A percentile compares a stretch with the other conserved stretches of the same genome.
Conservation (phyloP, 2,888 invertebrate genomes). For the Nipponacmea schrenckii region DNA sequence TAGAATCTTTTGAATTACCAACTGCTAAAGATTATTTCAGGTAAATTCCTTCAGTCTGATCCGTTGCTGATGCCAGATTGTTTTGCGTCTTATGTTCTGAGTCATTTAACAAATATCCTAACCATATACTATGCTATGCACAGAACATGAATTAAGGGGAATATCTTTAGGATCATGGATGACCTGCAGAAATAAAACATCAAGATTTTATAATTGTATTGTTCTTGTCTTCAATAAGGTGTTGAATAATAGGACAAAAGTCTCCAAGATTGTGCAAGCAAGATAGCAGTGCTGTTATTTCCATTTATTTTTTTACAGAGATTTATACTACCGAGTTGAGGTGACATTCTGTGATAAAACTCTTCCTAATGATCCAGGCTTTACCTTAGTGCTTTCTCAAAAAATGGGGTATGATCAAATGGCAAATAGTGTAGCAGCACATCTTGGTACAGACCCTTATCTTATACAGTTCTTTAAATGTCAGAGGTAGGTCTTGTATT, state of each 20-base stretch:
- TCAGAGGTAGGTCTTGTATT: conserved; percentile 79
- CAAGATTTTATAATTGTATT: too few relatives aligned
- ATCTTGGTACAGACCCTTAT: conserved; percentile 92
- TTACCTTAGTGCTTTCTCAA: conserved; percentile 91
- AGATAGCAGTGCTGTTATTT: too few relatives aligned
- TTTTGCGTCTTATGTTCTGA: background rate
- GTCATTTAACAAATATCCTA: too few relatives aligned
- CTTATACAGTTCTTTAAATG: conserved; percentile 96
- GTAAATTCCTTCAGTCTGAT: conserved; percentile 70
- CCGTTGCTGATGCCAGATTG: background rate
- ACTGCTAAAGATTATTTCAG: conserved; percentile 93
- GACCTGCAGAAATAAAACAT: too few relatives aligned
- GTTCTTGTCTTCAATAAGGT: too few relatives aligned
- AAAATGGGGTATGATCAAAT: conserved; percentile 94
- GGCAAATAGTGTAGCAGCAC: conserved; percentile 89
- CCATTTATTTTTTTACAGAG: conserved; percentile 59
- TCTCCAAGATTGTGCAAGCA: too few relatives aligned
- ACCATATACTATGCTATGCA: too few relatives aligned
- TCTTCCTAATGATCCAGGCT: conserved; percentile 90
- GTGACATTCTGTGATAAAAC: conserved; percentile 96
- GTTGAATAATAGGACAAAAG: too few relatives aligned
- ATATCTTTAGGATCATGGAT: too few relatives aligned
- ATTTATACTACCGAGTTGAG: conserved; percentile 74
- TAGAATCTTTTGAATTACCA: conserved; percentile 78
- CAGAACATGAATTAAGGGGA: too few relatives aligned